phyloP scores from a whole-genome alignment of 2,888 invertebrate species.

The Cheilosia grossa region DNA sequence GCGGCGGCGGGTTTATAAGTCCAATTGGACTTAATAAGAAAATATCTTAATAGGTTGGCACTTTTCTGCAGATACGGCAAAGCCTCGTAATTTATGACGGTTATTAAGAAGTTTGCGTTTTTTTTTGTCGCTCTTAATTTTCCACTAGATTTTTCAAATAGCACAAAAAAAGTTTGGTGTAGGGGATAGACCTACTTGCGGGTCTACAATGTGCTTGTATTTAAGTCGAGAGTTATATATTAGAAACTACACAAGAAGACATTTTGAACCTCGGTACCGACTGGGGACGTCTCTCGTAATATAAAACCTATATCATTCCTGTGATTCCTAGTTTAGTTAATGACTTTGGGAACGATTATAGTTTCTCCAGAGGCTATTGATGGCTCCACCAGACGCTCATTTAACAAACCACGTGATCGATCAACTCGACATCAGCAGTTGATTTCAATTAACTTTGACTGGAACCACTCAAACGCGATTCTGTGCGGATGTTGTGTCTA shows the following conservation, averaged over 20 bases:
- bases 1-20: background rate
- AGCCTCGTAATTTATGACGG: background rate
- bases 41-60: background rate
- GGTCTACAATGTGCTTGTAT: no score
- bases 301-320: no score
- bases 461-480: background rate
- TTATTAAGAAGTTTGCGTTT: background rate
- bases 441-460: constrained; percentile 31
- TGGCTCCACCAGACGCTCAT: background rate
- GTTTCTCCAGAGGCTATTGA: background rate
- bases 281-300: no score
- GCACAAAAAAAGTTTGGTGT: no score
- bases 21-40: background rate
- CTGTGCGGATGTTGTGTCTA: background rate
- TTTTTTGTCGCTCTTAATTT: background rate
- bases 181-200: no score
- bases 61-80: background rate
- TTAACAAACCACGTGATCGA: background rate
- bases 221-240: no score
- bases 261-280: no score
- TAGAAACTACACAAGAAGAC: no score
- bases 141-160: background rate
- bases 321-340: no score
- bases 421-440: constrained; percentile 6
- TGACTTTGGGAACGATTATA: no score